Evolutionary conservation across 2,113 vertebrate genomes (phyloP), one percentile per base, ranked within the genome.

Genomic region (Leiothrix lutea): DNA sequence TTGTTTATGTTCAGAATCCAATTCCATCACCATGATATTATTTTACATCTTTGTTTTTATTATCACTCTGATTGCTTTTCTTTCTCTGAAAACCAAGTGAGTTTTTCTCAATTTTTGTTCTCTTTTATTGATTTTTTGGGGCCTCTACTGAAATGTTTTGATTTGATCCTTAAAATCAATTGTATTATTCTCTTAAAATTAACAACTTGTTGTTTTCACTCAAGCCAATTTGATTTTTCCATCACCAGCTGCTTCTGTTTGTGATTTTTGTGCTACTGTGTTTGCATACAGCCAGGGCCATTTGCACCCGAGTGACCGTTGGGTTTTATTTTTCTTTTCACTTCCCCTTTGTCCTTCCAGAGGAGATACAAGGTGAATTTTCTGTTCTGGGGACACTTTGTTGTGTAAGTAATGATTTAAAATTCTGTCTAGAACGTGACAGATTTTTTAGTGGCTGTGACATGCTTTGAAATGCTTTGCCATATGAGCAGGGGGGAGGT

Each of bases 301-400:
- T 75, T 95, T 94, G 96, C 95, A 91, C 85, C 90, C 82, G 67
- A 93, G 72, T 4, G 23, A 65, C 94, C 56, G 92, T 96, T 97
- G 64, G 29, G 5, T 69, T 88, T 86, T 87, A 23, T 79, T 96
- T 93, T 65, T 50, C 5, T 58, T 29, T 58, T 45, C 65, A 88
- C 95, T 97, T 97, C 96, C 95, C 75, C 94, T 96, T 97, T 86
- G 5, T 78, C 82, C 60, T 90, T 90, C 72, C 82, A 93, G 40
- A 57, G 67, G 45, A 82, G 66, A 11, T 36, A 17, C 13, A 28
- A 66, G 71, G 38, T 64, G 42, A 67, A 45, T 51, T n/a, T 72
- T 56, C 24, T 45, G 0, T 47, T 69, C 53, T 2, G 3, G 29
- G 69, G 60, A 26, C 38, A 4, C 89, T 86, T 56, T 28, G 42